A percentile compares a stretch with the other conserved stretches of the same genome.
These are phyloP conservation scores for Tenrec ecaudatus DNA, from an alignment of 2,113 vertebrate genomes.

Conservation along the genomic window DNA sequence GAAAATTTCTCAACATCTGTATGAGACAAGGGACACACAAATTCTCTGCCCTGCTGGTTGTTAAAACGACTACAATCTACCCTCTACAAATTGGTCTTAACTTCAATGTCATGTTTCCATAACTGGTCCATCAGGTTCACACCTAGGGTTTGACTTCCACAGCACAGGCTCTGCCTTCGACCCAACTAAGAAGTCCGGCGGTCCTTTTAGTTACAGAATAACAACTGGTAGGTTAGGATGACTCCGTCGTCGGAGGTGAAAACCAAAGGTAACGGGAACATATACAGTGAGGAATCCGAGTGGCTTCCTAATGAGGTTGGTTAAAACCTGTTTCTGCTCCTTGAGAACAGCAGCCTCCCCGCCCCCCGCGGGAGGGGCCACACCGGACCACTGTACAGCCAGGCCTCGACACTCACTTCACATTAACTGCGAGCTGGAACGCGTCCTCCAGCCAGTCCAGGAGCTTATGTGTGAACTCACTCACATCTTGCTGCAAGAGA, in stretches of 20 bases:
- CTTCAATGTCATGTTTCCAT: slow-evolving; percentile 8
- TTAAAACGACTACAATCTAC: neutral
- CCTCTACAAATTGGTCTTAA: neutral
- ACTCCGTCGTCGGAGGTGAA: neutral
- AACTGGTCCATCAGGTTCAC: neutral
- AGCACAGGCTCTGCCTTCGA: neutral
- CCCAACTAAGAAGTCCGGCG: neutral
- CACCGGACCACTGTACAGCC: neutral
- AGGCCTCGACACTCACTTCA: slow-evolving; percentile 87
- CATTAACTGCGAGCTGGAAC: slow-evolving; percentile 94
- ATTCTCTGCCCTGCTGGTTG: neutral
- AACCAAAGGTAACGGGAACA: neutral
- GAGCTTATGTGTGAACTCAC: slow-evolving; percentile 98
- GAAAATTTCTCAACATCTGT: neutral
- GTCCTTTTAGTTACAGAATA: neutral
- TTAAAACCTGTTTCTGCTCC: slow-evolving; percentile 9
- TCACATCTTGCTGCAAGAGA: slow-evolving; percentile 94
- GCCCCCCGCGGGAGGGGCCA: neutral
- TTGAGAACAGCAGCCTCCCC: neutral
- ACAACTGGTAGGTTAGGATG: neutral
- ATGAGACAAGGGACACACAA: neutral
- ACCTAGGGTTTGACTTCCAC: neutral
- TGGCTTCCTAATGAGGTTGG: neutral
- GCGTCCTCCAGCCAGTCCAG: slow-evolving; percentile 98
- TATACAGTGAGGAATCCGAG: neutral